Evolutionary conservation across 2,888 invertebrate genomes (phyloP).

Genomic region (Agriopis aurantiaria): DNA sequence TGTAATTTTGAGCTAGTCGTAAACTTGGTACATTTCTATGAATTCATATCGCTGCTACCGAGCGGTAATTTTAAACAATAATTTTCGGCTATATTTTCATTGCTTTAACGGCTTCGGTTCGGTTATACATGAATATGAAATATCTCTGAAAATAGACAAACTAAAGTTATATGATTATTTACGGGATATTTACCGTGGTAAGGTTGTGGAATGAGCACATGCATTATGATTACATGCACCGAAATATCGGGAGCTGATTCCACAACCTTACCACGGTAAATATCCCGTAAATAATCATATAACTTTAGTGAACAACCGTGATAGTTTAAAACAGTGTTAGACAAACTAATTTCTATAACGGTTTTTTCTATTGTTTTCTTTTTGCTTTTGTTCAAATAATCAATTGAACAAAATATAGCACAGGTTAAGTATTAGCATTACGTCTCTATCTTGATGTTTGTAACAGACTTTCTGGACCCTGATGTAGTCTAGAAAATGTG

Average conservation of each 20-base stretch:
- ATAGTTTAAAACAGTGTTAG: too few relatives aligned
- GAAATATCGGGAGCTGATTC: too few relatives aligned
- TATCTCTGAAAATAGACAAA: not conserved
- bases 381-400: not conserved
- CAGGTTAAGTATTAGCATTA: not conserved
- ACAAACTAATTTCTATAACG: not conserved
- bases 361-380: not conserved
- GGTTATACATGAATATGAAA: not conserved
- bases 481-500: constrained; percentile 13
- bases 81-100: not conserved
- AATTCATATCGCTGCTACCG: constrained; percentile 1
- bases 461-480: constrained; percentile 5
- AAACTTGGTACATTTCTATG: constrained; percentile 22
- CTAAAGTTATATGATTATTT: too few relatives aligned
- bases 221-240: too few relatives aligned
- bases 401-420: not conserved
- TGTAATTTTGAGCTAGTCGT: constrained; percentile 37
- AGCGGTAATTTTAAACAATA: not conserved
- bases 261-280: too few relatives aligned
- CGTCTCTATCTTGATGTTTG: constrained; percentile 8
- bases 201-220: too few relatives aligned
- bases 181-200: too few relatives aligned
- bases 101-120: not conserved
- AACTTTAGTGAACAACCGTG: too few relatives aligned
- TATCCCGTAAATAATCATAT: too few relatives aligned